Evolutionary conservation across 2,113 vertebrate genomes (phyloP).

Genomic region (Chaetops frenatus): DNA sequence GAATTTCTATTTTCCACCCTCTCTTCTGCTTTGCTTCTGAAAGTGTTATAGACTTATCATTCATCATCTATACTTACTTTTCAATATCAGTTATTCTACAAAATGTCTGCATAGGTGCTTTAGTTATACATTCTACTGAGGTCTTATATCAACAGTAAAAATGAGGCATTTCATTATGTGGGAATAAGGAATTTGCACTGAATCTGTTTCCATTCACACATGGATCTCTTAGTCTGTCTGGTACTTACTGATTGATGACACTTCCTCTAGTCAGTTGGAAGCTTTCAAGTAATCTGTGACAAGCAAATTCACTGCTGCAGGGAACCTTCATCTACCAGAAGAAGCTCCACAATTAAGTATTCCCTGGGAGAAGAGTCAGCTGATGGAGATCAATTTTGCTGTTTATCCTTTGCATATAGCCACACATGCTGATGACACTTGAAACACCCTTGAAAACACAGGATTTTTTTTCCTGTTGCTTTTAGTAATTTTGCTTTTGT

Average conservation of each 20-base stretch:
- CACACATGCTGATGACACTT: accelerated
- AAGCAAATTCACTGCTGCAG: neutral
- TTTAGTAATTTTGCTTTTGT: neutral
- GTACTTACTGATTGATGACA: neutral
- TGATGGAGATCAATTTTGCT: neutral
- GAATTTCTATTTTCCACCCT: neutral
- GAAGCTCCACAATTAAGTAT: neutral
- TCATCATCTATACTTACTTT: neutral
- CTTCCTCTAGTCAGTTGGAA: neutral
- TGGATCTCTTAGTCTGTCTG: neutral
- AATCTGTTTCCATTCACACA: neutral
- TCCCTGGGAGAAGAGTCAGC: neutral
- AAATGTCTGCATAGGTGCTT: neutral
- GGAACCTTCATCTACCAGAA: neutral
- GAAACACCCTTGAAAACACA: neutral
- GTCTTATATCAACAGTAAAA: neutral
- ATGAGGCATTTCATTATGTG: neutral
- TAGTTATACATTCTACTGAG: neutral
- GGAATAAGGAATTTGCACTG: neutral
- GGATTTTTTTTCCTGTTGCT: neutral
- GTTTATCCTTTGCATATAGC: neutral
- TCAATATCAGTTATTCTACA: neutral
- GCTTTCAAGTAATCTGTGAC: neutral
- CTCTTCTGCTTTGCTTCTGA: neutral
- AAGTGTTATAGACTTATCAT: neutral